Base-by-base conservation (phyloP, 2,888 invertebrate genomes). In the Torymus texanus region DNA sequence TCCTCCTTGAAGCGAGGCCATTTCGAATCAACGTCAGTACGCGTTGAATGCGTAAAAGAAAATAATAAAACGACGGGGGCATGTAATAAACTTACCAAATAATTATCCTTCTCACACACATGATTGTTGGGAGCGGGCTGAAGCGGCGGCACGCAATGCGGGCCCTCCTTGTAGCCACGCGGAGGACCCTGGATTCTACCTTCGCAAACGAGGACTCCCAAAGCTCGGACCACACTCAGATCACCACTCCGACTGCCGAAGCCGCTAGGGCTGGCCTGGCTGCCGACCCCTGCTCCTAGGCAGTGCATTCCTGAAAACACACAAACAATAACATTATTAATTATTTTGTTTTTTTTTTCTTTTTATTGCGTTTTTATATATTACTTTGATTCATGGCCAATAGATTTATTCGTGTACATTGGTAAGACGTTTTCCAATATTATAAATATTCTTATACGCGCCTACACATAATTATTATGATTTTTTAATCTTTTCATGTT, bases 151-250 rank as follows among this genome's bases (percentile, higher is more conserved):
- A 91, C 91, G 87, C 94, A 94, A 87, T 95, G 95, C 50, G 94
- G 94, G 56, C 95, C 94, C 90, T 94, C 94, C 84, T 92, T 92
- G 88, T 94, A 93, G 56, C 94, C 94, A 84, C 93, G 89, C 83
- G 87, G 89, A 84, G 86, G 91, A 78, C 88, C 91, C 86, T 90
- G 90, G 72, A 90, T 88, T 81, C 90, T 88, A 80, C 90, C 90
- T 83, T 90, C 90, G 85, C 89, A 89, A 8, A 90, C 90, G 81
- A 90, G 87, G 85, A 90, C 89, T 86, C 90, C 90, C 83, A 90
- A 88, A 83, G 90, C 90, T 88, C 89, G 89, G 85, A 90, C 88
- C 82, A 90, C 87, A 81, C 87, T 88, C 79, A 90, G 84, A 80
- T 87, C 85, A 85, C 86, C 85, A 67, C 87, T 88, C 85, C 87